A percentile compares a stretch with the other conserved stretches of the same genome.
phyloP scores from a whole-genome alignment of 2,888 invertebrate genomes.

The Pseudolycoriella hygida region DNA sequence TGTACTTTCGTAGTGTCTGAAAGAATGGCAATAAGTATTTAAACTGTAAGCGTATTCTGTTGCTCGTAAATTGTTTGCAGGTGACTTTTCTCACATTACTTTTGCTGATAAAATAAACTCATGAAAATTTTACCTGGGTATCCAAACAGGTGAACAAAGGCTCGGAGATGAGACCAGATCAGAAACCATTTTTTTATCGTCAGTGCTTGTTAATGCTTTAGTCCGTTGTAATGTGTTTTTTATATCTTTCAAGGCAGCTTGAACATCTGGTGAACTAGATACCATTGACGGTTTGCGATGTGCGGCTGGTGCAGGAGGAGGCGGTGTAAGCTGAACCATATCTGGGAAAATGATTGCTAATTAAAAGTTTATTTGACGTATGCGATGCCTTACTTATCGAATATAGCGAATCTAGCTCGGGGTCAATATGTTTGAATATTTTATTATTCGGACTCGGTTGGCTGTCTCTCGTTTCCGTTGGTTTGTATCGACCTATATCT shows the following conservation, averaged over 20 bases:
- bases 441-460: constrained; percentile 25
- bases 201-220: constrained; percentile 30
- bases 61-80: too few relatives aligned
- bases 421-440: constrained; percentile 30
- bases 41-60: too few relatives aligned
- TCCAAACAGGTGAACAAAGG: constrained; percentile 44
- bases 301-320: constrained; percentile 59
- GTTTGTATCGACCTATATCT: constrained; percentile 8
- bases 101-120: too few relatives aligned
- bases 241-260: constrained; percentile 56
- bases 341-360: constrained; percentile 20
- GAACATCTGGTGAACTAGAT: constrained; percentile 11
- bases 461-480: constrained; percentile 17
- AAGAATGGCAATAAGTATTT: too few relatives aligned
- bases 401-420: constrained; percentile 56
- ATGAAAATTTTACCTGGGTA: constrained; percentile 54
- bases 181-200: neutral
- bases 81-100: neutral
- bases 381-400: constrained; percentile 38
- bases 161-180: constrained; percentile 8
- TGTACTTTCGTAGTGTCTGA: neutral
- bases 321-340: constrained; percentile 39
- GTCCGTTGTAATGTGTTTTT: constrained; percentile 55
- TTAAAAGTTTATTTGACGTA: neutral
- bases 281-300: constrained; percentile 36